Evolutionary conservation across 2,888 invertebrate genomes (phyloP).

Genomic region (Drosophila buzzatii): DNA sequence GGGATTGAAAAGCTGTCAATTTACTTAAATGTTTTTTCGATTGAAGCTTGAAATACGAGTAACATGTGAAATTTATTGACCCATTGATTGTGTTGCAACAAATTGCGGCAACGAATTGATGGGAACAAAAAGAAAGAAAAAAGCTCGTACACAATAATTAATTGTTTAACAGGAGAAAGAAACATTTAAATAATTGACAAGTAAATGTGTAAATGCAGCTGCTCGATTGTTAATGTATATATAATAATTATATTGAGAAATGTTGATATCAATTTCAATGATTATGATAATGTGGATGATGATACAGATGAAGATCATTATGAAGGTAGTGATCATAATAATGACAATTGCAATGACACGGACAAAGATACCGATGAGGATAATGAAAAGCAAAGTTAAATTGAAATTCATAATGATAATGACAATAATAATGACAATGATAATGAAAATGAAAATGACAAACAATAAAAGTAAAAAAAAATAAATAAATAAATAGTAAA

Average conservation of each 20-base stretch:
- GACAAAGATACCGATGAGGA: neutral
- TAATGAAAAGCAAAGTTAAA: neutral
- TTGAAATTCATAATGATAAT: neutral
- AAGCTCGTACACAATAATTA: neutral
- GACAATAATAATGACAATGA: neutral
- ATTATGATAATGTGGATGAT: neutral
- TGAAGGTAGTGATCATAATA: neutral
- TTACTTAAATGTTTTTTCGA: conserved; percentile 26
- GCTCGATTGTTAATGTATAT: neutral
- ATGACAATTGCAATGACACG: neutral
- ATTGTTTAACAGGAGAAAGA: neutral
- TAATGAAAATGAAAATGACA: too few relatives aligned
- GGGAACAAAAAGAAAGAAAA: neutral
- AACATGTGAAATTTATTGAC: conserved; percentile 23
- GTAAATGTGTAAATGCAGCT: neutral
- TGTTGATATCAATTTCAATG: neutral
- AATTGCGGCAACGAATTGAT: conserved; percentile 9
- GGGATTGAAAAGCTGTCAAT: conserved; percentile 3
- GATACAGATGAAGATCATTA: neutral
- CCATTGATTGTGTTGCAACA: conserved; percentile 19
- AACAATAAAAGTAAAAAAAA: too few relatives aligned
- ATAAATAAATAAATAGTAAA: too few relatives aligned
- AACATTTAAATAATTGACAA: neutral
- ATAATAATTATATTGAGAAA: neutral
- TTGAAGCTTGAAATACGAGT: conserved; percentile 16